phyloP scores from a whole-genome alignment of 2,797 vertebrate species.

The Sebastolobus alascanus region DNA sequence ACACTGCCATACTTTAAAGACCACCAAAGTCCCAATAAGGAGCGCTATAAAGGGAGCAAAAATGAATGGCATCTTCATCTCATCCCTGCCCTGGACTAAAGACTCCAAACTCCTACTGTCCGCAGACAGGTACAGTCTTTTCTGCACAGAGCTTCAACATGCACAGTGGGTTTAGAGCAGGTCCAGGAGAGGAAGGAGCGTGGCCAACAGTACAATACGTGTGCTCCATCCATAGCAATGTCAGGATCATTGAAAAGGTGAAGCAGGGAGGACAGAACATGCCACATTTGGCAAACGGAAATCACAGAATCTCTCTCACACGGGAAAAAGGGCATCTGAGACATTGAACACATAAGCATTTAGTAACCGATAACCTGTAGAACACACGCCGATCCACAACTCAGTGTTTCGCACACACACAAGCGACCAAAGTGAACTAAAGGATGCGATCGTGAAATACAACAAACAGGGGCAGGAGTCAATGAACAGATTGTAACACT shows the following conservation, averaged over 20 bases:
- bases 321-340: conserved; percentile 29
- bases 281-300: conserved; percentile 70
- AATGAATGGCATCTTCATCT: conserved; percentile 39
- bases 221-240: conserved; percentile 58
- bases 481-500: conserved; percentile 76
- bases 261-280: conserved; percentile 57
- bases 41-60: conserved; percentile 43
- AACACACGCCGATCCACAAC: conserved; percentile 54
- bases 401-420: conserved; percentile 44
- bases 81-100: conserved; percentile 27
- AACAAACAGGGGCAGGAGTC: conserved; percentile 48
- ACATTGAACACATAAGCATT: conserved; percentile 71
- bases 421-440: conserved; percentile 40
- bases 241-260: conserved; percentile 82
- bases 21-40: conserved; percentile 43
- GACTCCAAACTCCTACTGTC: conserved; percentile 29
- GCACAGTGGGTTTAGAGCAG: conserved; percentile 61
- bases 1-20: conserved; percentile 60
- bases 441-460: conserved; percentile 31
- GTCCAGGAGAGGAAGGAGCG: conserved; percentile 39
- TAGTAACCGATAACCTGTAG: conserved; percentile 62
- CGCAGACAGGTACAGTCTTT: conserved; percentile 28
- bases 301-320: conserved; percentile 68
- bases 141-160: conserved; percentile 40
- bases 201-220: conserved; percentile 32